A percentile compares a stretch with the other conserved stretches of the same genome.
Conservation (phyloP, 2,797 vertebrate genomes). For the Gorsachius magnificus region DNA sequence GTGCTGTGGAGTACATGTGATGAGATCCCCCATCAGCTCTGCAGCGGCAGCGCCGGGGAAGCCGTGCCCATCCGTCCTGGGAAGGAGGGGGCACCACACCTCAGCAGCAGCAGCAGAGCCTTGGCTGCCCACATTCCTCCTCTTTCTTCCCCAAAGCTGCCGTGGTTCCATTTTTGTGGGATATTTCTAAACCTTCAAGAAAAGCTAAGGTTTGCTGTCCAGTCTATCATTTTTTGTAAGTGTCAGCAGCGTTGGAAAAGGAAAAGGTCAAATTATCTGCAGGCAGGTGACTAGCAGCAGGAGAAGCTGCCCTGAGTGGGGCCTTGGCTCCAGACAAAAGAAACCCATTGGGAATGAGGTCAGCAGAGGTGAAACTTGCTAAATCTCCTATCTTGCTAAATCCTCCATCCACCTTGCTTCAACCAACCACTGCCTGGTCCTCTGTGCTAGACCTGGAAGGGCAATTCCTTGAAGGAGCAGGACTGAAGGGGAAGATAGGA, state of each 20-base stretch:
- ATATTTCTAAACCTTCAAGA: neutral
- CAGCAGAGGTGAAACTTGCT: neutral
- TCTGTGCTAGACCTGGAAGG: neutral
- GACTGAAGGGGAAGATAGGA: neutral
- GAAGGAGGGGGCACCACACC: neutral
- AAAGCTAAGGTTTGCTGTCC: neutral
- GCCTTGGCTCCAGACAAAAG: neutral
- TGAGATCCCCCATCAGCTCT: neutral
- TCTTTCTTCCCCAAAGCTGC: neutral
- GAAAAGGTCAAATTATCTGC: neutral
- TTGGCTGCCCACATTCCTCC: neutral
- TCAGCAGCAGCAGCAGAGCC: neutral
- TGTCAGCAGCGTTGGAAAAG: neutral
- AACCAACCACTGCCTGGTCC: neutral
- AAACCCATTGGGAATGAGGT: neutral
- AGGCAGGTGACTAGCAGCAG: neutral
- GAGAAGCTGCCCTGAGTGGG: neutral
- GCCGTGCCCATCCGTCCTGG: neutral
- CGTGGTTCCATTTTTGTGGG: neutral
- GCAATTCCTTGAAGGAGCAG: neutral
- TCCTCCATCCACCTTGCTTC: neutral
- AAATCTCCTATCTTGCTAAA: neutral
- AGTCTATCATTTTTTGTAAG: neutral
- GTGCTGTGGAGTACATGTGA: rapidly evolving
- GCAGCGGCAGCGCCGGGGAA: neutral